Evolutionary conservation across 2,888 invertebrate genomes (phyloP).

Genomic region (Andrena bicolor): DNA sequence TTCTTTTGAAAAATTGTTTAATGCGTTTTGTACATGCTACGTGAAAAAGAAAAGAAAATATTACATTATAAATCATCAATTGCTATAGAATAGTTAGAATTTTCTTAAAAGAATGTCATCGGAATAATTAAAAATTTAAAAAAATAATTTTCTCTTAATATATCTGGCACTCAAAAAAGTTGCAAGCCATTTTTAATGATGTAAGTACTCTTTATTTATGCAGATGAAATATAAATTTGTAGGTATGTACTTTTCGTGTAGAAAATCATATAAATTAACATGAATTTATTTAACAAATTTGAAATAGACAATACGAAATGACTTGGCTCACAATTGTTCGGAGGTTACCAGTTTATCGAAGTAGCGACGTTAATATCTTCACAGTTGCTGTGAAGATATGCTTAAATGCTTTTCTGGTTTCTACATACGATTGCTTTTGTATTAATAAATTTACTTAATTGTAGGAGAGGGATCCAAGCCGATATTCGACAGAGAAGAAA

Average conservation of each 20-base stretch:
- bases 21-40: no score
- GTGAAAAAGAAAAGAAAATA: no score
- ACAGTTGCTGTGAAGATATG: constrained; percentile 8
- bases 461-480: no score
- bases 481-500: no score
- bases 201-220: neutral
- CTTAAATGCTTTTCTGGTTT: constrained; percentile 23
- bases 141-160: no score
- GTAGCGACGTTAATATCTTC: constrained; percentile 22
- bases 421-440: neutral
- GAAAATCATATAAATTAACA: neutral
- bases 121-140: no score
- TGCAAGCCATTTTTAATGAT: constrained; percentile 34
- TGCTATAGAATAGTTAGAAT: no score
- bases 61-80: no score
- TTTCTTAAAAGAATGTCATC: no score
- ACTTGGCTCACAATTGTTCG: constrained; percentile 52
- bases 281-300: no score
- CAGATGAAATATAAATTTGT: constrained; percentile 4
- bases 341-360: constrained; percentile 8
- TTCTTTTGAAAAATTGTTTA: no score
- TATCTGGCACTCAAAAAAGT: no score
- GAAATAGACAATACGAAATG: neutral
- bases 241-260: neutral
- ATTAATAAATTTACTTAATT: constrained; percentile 26